Evolutionary conservation across 2,888 invertebrate genomes (phyloP), one percentile per base, ranked within the genome.

Genomic region (Petrolisthes manimaculis): DNA sequence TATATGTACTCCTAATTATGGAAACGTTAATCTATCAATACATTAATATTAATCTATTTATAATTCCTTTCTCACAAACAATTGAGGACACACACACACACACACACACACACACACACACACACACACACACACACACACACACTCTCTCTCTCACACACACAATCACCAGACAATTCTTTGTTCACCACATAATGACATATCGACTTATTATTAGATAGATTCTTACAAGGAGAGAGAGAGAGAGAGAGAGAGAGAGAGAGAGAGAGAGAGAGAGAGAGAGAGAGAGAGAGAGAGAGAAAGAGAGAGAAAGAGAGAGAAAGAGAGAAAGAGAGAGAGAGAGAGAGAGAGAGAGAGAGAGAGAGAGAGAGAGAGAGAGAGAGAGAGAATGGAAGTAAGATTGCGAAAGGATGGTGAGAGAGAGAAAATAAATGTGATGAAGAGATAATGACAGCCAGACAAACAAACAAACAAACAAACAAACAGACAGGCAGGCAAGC

Each of bases 291-390:
- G 21, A 8, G 5, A 21, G 37, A 12, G 24, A 18, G 21, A 14
- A 12, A 14, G 67, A n/a, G 5, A 37, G 37, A 78, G 53, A 78
- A 12, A 14, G 78, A 6, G 14, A n/a, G 74, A 5, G 74, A n/a
- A n/a, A 56, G 55, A 21, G 24, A 80, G 55, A 8, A 51, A 56
- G 80, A 5, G 56, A 55, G 80, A 56, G 8, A 61, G 61, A 21
- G 21, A 81, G 61, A 78, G 78, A 78, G 51, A 78, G 78, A 78
- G 78, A 74, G 78, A 78, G 78, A 78, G 78, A 37, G 78, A 78
- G 78, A 78, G 78, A 37, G 78, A 78, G 78, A 78, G 37, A 24
- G 14, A 14, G 6, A 24, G 5, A 74, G 74, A n/a, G 21, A 5
- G 14, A n/a, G n/a, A 14, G 8, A 14, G 14, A 21, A 74, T 5